phyloP scores from a whole-genome alignment of 2,797 vertebrate genomes.

The Peromyscus melanophrys region DNA sequence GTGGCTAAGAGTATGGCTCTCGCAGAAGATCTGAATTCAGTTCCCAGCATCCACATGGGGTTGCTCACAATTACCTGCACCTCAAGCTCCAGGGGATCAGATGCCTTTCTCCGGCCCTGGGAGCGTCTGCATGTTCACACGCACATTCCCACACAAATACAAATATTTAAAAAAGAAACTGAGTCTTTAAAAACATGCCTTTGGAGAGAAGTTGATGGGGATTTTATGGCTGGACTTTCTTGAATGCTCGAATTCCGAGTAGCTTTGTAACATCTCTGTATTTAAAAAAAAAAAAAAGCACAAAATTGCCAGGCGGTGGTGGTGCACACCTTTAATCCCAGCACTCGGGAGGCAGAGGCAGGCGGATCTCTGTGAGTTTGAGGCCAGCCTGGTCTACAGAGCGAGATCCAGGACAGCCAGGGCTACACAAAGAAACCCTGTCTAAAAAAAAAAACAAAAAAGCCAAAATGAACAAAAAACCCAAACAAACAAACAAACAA shows the following conservation, averaged over 20 bases:
- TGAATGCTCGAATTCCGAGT: neutral
- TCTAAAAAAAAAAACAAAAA: no score
- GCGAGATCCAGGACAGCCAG: no score
- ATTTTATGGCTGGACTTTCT: slow-evolving; percentile 2
- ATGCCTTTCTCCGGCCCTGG: neutral
- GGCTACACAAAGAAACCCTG: neutral
- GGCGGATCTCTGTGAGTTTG: no score
- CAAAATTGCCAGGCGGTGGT: no score
- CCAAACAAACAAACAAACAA: no score
- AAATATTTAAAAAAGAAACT: neutral
- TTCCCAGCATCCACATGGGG: neutral
- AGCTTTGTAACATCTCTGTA: slow-evolving; percentile 7
- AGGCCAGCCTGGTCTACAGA: no score
- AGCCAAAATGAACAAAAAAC: neutral
- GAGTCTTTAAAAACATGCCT: neutral
- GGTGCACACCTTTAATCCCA: no score
- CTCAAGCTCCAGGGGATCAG: neutral
- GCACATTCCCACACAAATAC: neutral
- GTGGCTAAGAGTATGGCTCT: neutral
- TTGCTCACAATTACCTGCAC: neutral
- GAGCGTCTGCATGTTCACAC: neutral
- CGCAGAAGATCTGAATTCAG: neutral
- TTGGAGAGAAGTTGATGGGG: slow-evolving; percentile 4
- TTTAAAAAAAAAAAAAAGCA: neutral
- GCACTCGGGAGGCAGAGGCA: no score